Base-by-base conservation (phyloP, 2,888 invertebrate species). In the Pyrrhosoma nymphula region DNA sequence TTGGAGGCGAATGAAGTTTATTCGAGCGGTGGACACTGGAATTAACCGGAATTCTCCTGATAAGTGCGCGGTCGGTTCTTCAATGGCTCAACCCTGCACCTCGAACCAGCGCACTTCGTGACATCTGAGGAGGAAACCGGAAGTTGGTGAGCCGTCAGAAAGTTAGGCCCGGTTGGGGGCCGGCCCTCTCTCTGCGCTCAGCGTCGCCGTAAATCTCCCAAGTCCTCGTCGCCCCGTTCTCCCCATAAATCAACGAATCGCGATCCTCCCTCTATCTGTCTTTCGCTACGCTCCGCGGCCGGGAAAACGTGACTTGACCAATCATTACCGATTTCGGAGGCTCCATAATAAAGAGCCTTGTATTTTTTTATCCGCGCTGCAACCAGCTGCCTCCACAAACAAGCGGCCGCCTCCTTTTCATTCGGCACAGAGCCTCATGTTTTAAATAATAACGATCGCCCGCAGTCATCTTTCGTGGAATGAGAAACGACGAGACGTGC, bases 181-280 rank as follows among this genome's bases (percentile, higher is more conserved):
- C n/a, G 69, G 69, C 23, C 69, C 69, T 69, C 4, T 69, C 4
- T 47, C 69, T 8, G 47, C 69, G 69, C 23, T 69, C 26, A 12
- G 47, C 47, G 2, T 12, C 69, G 69, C 26, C 69, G 69, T 69
- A 69, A 69, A 69, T 69, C 26, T 69, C 69, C 10, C 69, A 8
- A n/a, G n/a, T n/a, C 69, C 69, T n/a, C 26, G 69, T n/a, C 69
- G 23, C 8, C n/a, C 69, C 69, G 69, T 69, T n/a, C 69, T 10
- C 69, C n/a, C 69, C 23, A 82, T 82, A 82, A 82, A 82, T 82
- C 35, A 82, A 30, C 82, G 82, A 82, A 82, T 82, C 82, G 82
- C 82, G 35, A 16, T 16, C 69, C n/a, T 69, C 69, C n/a, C n/a
- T 26, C 69, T n/a, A 69, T 69, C 69, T n/a, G 20, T n/a, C 82